Conservation (phyloP, 2,888 invertebrate genomes). For the Perdita meconis region DNA sequence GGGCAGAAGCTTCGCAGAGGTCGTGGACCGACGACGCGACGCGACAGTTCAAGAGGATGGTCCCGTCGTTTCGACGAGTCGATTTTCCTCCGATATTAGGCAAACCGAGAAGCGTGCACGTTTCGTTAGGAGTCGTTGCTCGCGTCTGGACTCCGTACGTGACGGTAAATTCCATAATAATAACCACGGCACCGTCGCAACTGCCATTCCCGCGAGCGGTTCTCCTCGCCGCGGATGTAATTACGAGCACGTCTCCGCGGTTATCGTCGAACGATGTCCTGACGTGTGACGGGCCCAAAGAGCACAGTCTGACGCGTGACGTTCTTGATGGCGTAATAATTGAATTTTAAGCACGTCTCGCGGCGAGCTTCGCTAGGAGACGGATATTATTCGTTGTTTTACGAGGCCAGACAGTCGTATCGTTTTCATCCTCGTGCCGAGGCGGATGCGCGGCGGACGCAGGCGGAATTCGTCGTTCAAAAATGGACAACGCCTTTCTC, state of each 20-base stretch:
- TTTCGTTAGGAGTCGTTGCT: constrained; percentile 3
- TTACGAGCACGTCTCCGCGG: constrained; percentile 60
- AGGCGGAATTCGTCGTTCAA: too few species aligned
- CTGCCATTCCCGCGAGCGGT: constrained; percentile 49
- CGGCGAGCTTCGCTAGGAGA: neutral
- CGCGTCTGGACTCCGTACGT: constrained; percentile 21
- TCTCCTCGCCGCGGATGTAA: constrained; percentile 50
- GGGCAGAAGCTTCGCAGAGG: neutral
- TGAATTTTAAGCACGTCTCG: constrained; percentile 45
- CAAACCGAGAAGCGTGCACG: neutral
- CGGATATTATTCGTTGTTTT: constrained; percentile 18
- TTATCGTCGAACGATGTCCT: constrained; percentile 57
- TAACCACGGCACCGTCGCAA: constrained; percentile 56
- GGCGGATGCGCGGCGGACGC: neutral
- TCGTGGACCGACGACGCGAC: too few species aligned
- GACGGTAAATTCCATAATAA: constrained; percentile 67
- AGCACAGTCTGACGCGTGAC: constrained; percentile 39
- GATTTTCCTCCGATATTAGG: neutral
- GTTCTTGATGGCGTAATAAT: constrained; percentile 51
- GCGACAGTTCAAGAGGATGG: too few species aligned
- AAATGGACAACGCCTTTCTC: too few species aligned
- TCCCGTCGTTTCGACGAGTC: constrained; percentile 18
- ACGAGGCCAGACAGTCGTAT: neutral
- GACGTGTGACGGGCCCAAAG: constrained; percentile 42
- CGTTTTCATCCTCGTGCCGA: constrained; percentile 4